A percentile compares a stretch with the other conserved stretches of the same genome.
phyloP scores from a whole-genome alignment of 2,113 vertebrate genomes.

The Pachyramphus minor region DNA sequence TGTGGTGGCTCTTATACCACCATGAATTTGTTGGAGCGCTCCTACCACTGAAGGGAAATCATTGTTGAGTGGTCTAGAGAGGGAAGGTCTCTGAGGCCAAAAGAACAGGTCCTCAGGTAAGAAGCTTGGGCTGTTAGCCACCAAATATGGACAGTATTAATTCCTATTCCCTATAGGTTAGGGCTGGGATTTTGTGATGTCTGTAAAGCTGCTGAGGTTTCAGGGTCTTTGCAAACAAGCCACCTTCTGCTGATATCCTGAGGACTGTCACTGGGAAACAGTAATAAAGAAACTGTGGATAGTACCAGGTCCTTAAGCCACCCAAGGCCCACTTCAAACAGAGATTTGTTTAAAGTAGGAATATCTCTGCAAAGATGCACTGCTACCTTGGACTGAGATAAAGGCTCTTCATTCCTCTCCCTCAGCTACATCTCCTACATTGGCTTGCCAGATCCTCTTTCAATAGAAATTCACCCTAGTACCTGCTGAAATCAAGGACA shows the following conservation, averaged over 20 bases:
- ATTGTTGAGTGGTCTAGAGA: not conserved
- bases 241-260: not conserved
- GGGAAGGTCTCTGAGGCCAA: not conserved
- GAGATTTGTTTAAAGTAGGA: not conserved
- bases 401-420: not conserved
- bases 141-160: not conserved
- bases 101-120: not conserved
- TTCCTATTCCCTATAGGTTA: not conserved
- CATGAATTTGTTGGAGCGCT: rapidly evolving
- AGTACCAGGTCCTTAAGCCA: not conserved
- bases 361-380: not conserved
- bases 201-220: not conserved
- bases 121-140: not conserved
- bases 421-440: not conserved
- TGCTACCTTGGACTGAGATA: not conserved
- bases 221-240: not conserved
- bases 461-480: not conserved
- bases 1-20: not conserved
- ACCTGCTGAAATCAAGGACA: conserved; percentile 9
- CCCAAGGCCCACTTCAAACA: not conserved
- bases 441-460: not conserved
- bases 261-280: not conserved
- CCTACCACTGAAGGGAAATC: not conserved
- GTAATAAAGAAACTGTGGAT: not conserved
- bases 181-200: not conserved